Base-by-base conservation (phyloP, 1,140 invertebrate genomes). In the Scaptodrosophila lebanonensis region DNA sequence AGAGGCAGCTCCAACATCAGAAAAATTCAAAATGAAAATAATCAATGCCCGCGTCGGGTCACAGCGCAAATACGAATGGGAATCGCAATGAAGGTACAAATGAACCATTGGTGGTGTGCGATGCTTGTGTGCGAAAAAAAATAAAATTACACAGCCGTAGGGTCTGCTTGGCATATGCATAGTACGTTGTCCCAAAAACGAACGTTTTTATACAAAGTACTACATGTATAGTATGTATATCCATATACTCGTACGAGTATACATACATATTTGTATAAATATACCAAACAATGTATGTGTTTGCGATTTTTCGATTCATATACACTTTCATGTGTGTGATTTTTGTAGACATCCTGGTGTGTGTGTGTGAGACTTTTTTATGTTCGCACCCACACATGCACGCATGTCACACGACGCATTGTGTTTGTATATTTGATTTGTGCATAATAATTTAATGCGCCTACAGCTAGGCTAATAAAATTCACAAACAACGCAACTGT, bases 371-470 rank as follows among this genome's bases (percentile, higher is more conserved):
- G 8, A n/a, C n/a, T n/a, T n/a, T n/a, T n/a, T n/a, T n/a, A n/a
- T n/a, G n/a, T n/a, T n/a, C n/a, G n/a, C n/a, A n/a, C n/a, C n/a
- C n/a, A n/a, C n/a, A n/a, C n/a, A n/a, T 30, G 39, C 27, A 33
- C 38, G 43, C 42, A 40, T 51, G 42, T 25, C 50, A 43, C 60
- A 48, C 44, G 44, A 63, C 65, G 67, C 67, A 60, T 64, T 17
- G 44, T 57, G 62, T 68, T 73, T 60, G 50, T 68, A 16, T 65
- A 68, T 79, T 79, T 68, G 72, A 77, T 77, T 73, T 79, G 68
- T 71, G 68, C 73, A 79, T 72, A 79, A 79, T 72, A 77, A 73
- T 77, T 61, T 65, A 47, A 54, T 36, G 59, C 42, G 64, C 73
- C 56, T 13, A 18, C 20, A 60, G 73, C 72, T 39, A 64, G 60